Base-by-base conservation (phyloP, 2,113 vertebrate genomes). In the Euleptes europaea region DNA sequence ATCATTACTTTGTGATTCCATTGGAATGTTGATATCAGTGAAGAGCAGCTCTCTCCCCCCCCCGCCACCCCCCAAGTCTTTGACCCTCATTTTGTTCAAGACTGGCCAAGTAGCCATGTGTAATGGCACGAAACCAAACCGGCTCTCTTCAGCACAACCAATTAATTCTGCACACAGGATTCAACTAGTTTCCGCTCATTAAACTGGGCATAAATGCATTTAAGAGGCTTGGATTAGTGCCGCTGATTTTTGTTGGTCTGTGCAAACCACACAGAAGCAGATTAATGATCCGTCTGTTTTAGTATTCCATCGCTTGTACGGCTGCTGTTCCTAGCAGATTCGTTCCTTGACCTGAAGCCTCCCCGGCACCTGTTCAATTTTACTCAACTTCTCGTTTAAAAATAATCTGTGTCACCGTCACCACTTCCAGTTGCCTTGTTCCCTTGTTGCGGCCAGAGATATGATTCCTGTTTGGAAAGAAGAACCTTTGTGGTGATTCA, bases 301-400 rank as follows among this genome's bases (percentile, higher is more conserved):
- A 28, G 60, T 0, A 28, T 10, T 13, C 60, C 0, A 0, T 38
- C 38, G 38, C 2, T 19, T n/a, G 2, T 0, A 0, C 1, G 12
- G 1, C 63, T 44, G 54, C 38, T 14, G 28, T 63, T 88, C 23
- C 44, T 4, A 0, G 69, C 40, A 84, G 21, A 73, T 33, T 84
- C 66, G 5, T 23, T 31, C 8, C 81, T 60, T 83, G 31, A 47
- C 47, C 47, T 40, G 9, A 38, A 83, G 79, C 40, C 26, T 87
- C 6, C 8, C 54, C 75, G n/a, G 67, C 0, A 0, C 51, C 33
- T 0, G 0, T 49, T 51, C 47, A 87, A 33, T 2, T 0, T 70
- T 44, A 4, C 28, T 51, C 35, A 44, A 8, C 85, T 87, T 79
- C 42, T 51, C 44, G 26, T 3, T 78, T 42, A 80, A 84, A 84